phyloP scores from a whole-genome alignment of 2,888 invertebrate species.

The Stramonita haemastoma region DNA sequence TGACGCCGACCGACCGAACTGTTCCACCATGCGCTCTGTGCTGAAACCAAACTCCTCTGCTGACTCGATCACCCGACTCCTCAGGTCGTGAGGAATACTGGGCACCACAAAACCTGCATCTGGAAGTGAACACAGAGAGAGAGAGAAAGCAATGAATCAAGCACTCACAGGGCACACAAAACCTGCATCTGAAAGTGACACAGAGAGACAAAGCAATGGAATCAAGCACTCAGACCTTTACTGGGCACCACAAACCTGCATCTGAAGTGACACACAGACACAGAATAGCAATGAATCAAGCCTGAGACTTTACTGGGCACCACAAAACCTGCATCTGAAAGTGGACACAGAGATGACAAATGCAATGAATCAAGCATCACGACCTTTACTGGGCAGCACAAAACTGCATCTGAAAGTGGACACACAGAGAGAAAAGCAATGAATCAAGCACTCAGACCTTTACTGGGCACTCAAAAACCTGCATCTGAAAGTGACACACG shows the following conservation, averaged over 20 bases:
- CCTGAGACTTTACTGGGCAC: too few species aligned
- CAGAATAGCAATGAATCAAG: too few species aligned
- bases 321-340: too few species aligned
- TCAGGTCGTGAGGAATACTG: slow-evolving; percentile 83
- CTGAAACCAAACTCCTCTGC: slow-evolving; percentile 85
- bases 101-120: slow-evolving; percentile 91
- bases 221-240: too few species aligned
- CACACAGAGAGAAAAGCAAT: neutral
- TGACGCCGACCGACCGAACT: slow-evolving; percentile 89
- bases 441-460: neutral
- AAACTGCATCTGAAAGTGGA: slow-evolving; percentile 84
- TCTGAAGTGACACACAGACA: too few species aligned
- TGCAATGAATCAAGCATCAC: too few species aligned
- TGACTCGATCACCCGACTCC: slow-evolving; percentile 84
- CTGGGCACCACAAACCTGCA: too few species aligned
- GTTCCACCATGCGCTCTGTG: slow-evolving; percentile 84
- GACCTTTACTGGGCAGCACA: slow-evolving; percentile 84
- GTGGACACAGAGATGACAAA: too few species aligned
- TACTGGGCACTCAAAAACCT: neutral
- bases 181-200: neutral
- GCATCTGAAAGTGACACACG: neutral
- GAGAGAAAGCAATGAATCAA: neutral
- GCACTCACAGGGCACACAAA: neutral
- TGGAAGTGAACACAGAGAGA: slow-evolving; percentile 54
- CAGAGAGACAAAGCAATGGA: neutral